Base-by-base conservation (phyloP, 2,797 vertebrate genomes). In the Geotrypetes seraphini region DNA sequence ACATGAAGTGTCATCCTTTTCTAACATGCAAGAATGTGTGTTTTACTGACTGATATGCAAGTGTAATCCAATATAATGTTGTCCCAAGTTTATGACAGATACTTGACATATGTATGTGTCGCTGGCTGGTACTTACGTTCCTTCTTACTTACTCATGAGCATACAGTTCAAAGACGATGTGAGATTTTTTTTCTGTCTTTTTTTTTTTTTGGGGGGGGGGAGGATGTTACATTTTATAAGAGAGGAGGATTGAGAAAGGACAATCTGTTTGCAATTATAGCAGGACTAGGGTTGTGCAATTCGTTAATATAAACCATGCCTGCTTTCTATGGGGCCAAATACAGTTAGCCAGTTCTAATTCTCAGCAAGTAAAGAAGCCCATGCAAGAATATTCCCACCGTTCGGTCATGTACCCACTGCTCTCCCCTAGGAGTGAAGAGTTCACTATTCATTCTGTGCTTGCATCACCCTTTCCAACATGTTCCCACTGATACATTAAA, bases 401-500 rank as follows among this genome's bases (percentile, higher is more conserved):
- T 69, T 67, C 69, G 50, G 63, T 60, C 62, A 73, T 66, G 60
- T 59, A 63, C 69, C 62, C 58, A 53, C 60, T 28, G 61, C 59
- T 50, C 25, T 69, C 67, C 69, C 73, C 11, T 33, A 79, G 68
- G 69, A 85, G 63, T 50, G 57, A 69, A 66, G 55, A 62, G 57
- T 57, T 84, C 78, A 60, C 63, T 81, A 78, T 78, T 79, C 76
- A 78, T 66, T 70, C 66, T 21, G 33, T 42, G 62, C 75, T 84
- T 83, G 85, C 82, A 85, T 89, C 86, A 84, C 79, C 76, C 83
- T 85, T 72, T 83, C 83, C 86, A 91, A 83, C 87, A 87, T 86
- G 85, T 92, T 90, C 89, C 88, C 83, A 89, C 86, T 89, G 87
- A 91, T 90, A 89, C 86, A 89, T 86, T 92, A 86, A 89, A 90